Percentiles rank a stretch among this genome's conserved stretches.
These are phyloP conservation scores for Bombus superbus DNA, from an alignment of 1,140 invertebrate species.

Conservation along the genomic window DNA sequence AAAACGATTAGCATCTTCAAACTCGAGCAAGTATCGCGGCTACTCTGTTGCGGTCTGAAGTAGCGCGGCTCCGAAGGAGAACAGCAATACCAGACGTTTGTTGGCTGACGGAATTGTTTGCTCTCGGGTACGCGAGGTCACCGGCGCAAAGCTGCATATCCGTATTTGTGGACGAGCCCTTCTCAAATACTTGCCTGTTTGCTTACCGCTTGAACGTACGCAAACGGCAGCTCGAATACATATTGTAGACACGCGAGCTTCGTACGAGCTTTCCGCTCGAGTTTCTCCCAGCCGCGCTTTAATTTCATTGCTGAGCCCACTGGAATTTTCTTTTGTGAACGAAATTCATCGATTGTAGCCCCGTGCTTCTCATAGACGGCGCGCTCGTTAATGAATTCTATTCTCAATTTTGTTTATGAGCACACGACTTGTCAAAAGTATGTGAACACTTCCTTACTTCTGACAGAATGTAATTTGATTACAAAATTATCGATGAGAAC, in stretches of 20 bases:
- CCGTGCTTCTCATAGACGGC: no score
- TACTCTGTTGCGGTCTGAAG: slow-evolving; percentile 29
- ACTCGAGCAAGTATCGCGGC: slow-evolving; percentile 15
- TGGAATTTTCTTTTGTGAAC: slow-evolving; percentile 4
- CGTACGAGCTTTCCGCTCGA: slow-evolving; percentile 8
- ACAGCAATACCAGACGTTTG: slow-evolving; percentile 53
- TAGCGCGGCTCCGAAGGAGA: slow-evolving; percentile 33
- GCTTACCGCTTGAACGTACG: slow-evolving; percentile 60
- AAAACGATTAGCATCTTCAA: slow-evolving; percentile 49
- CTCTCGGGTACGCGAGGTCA: slow-evolving; percentile 44
- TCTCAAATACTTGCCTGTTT: slow-evolving; percentile 70
- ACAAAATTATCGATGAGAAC: no score
- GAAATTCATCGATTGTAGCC: no score
- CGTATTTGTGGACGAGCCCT: slow-evolving; percentile 61
- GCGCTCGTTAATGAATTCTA: no score
- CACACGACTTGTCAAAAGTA: no score
- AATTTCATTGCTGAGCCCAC: slow-evolving; percentile 40
- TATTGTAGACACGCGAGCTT: slow-evolving; percentile 54
- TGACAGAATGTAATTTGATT: no score
- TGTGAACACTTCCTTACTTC: no score
- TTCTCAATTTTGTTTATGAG: no score
- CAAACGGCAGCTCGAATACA: slow-evolving; percentile 61
- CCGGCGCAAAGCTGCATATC: slow-evolving; percentile 65
- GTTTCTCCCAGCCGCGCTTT: slow-evolving; percentile 26
- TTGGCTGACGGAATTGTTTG: slow-evolving; percentile 61